Evolutionary conservation across 2,888 invertebrate species (phyloP).

Genomic region (Orgyia antiqua): DNA sequence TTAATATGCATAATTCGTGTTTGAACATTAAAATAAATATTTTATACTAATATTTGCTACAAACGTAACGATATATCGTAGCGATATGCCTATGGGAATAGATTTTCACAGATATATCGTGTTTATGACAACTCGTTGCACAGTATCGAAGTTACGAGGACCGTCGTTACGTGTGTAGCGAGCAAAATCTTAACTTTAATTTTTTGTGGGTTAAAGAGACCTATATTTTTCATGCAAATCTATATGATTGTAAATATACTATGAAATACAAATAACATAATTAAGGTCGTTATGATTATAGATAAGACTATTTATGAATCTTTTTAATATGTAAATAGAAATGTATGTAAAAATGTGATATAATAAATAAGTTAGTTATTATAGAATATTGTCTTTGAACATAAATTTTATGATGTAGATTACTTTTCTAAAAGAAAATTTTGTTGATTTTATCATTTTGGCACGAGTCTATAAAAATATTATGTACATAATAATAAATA

Average conservation of each 20-base stretch:
- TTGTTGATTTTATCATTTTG: conserved; percentile 21
- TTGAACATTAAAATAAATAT: conserved; percentile 22
- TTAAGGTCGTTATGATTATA: conserved; percentile 15
- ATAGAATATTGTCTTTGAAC: conserved; percentile 20
- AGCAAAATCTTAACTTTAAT: conserved; percentile 22
- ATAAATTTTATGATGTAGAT: conserved; percentile 26
- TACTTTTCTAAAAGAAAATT: conserved; percentile 36
- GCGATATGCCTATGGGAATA: no score
- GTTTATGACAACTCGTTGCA: no score
- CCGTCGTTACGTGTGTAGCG: no score
- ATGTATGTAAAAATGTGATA: conserved; percentile 43
- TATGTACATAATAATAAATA: conserved; percentile 25
- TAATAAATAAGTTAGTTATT: conserved; percentile 30
- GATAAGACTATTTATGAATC: conserved; percentile 5
- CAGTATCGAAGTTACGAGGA: no score
- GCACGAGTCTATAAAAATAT: conserved; percentile 18
- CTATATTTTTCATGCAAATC: conserved; percentile 19
- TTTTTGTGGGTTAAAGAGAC: conserved; percentile 20
- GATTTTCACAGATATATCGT: no score
- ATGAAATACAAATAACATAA: conserved; percentile 12
- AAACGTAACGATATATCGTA: no score
- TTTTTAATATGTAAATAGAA: conserved; percentile 31
- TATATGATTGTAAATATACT: conserved; percentile 1
- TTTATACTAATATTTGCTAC: no score
- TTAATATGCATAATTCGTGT: conserved; percentile 34